These are phyloP conservation scores for Bombyx mandarina DNA, from an alignment of 1,140 invertebrate species.

Conservation along the genomic window DNA sequence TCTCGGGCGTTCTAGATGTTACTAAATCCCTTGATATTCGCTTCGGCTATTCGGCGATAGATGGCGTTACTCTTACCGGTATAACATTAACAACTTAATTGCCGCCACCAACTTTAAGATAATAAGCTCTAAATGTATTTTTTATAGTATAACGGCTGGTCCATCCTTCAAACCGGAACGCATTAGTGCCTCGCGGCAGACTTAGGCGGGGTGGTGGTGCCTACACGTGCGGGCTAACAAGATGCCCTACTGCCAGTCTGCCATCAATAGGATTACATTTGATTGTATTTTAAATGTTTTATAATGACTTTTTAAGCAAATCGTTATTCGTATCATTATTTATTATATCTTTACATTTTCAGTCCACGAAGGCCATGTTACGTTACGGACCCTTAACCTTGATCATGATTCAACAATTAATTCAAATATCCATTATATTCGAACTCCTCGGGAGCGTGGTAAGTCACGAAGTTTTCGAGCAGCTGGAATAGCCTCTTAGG, in stretches of 20 bases:
- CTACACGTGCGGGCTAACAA: background rate
- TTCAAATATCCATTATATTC: constrained; percentile 10
- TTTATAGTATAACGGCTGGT: too few species aligned
- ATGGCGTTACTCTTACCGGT: too few species aligned
- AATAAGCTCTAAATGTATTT: too few species aligned
- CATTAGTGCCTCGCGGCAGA: too few species aligned
- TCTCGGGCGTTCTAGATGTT: too few species aligned
- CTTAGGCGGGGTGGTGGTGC: too few species aligned
- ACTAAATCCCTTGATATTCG: too few species aligned
- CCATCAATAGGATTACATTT: background rate
- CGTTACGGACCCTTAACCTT: constrained; percentile 7
- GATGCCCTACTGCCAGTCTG: background rate
- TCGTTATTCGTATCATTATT: background rate
- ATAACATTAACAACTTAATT: too few species aligned
- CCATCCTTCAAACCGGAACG: too few species aligned
- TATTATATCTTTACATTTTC: background rate
- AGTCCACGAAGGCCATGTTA: constrained; percentile 5
- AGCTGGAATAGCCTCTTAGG: too few species aligned
- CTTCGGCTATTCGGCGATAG: too few species aligned
- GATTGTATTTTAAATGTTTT: background rate
- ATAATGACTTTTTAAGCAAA: background rate
- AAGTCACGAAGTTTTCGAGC: background rate
- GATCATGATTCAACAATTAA: constrained; percentile 10
- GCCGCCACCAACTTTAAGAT: too few species aligned
- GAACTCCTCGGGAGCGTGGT: constrained; percentile 9